Percentiles rank a stretch among this genome's conserved stretches.
These are phyloP conservation scores for Oncorhynchus clarkii DNA, from an alignment of 2,113 vertebrate genomes.

Conservation along the genomic window DNA sequence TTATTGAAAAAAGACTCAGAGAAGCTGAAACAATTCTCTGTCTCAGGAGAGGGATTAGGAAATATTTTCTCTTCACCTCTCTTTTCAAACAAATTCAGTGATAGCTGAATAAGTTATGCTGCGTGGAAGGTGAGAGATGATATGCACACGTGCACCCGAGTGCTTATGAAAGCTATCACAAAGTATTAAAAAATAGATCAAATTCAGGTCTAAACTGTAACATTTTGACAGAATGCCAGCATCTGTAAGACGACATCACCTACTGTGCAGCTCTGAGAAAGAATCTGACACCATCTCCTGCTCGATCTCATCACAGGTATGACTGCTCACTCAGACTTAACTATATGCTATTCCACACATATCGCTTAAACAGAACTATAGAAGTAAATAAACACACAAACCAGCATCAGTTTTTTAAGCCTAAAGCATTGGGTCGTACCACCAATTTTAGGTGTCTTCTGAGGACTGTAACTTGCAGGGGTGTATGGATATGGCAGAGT, in stretches of 20 bases:
- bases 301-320: not conserved
- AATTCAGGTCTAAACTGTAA: not conserved
- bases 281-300: not conserved
- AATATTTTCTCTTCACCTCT: not conserved
- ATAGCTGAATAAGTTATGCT: too few relatives aligned
- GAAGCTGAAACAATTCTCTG: too few relatives aligned
- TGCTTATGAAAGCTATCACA: too few relatives aligned
- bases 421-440: not conserved
- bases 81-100: not conserved
- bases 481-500: too few relatives aligned
- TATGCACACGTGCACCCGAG: too few relatives aligned
- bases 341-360: constrained; percentile 1
- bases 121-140: too few relatives aligned
- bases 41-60: too few relatives aligned
- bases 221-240: not conserved
- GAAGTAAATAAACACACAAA: not conserved
- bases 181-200: not conserved
- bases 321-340: not conserved
- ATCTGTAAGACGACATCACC: too few relatives aligned
- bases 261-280: too few relatives aligned
- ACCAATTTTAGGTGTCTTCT: too few relatives aligned
- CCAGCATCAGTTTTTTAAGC: constrained; percentile 43
- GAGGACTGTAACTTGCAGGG: too few relatives aligned
- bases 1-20: too few relatives aligned
- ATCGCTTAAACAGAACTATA: not conserved